These are phyloP conservation scores for Formica aserva DNA, from an alignment of 2,888 invertebrate genomes.

Conservation along the genomic window DNA sequence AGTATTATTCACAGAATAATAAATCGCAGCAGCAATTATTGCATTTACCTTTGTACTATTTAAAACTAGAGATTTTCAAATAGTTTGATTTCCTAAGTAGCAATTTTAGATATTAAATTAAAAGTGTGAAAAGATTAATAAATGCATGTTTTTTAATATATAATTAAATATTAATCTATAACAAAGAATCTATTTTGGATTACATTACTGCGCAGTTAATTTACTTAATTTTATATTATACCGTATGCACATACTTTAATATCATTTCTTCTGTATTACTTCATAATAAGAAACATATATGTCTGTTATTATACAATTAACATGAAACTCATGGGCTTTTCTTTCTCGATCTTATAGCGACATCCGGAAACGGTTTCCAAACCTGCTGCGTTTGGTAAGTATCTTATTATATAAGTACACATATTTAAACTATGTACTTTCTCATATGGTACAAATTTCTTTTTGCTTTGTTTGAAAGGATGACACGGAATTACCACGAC, in stretches of 20 bases:
- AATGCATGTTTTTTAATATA: background rate
- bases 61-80: background rate
- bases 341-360: slow-evolving; percentile 92
- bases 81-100: background rate
- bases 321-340: slow-evolving; percentile 84
- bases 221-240: background rate
- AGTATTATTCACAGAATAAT: background rate
- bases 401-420: background rate
- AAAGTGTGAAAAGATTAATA: background rate
- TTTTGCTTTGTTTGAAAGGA: slow-evolving; percentile 88
- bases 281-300: slow-evolving; percentile 61
- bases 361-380: slow-evolving; percentile 95
- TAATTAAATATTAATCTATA: background rate
- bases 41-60: background rate
- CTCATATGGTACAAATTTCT: background rate
- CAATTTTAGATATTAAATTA: background rate
- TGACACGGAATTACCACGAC: slow-evolving; percentile 93
- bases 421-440: background rate
- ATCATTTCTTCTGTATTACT: background rate
- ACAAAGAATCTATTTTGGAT: background rate
- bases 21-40: background rate
- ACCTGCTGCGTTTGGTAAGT: slow-evolving; percentile 94
- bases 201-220: slow-evolving; percentile 4
- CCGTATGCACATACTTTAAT: background rate
- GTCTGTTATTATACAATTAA: slow-evolving; percentile 65